Base-by-base conservation (phyloP, 2,888 invertebrate genomes). In the Drosophila algonquin region DNA sequence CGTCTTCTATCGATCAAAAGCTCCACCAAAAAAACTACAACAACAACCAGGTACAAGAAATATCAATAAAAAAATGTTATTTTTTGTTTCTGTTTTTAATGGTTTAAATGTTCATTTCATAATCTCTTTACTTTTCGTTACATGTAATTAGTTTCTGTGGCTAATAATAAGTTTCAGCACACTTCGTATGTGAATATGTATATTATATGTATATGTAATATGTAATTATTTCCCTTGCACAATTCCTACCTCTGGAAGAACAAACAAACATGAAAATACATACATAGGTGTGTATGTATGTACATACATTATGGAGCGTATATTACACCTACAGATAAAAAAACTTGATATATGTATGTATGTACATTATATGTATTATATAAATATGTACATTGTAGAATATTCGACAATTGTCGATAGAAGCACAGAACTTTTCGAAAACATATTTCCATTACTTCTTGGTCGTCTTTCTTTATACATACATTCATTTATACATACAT, bases 11-110 rank as follows among this genome's bases (percentile, higher is more conserved):
- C 46, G 53, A 32, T 52, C 54, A 71, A 85, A 78, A 91, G 91
- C 86, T 91, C 91, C 88, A 91, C 91, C 88, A 91, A 91, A 91
- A 92, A 91, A 89, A 91, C 91, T 82, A 91, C 91, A 90, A 91
- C 90, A 79, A 91, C 83, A 73, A 85, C 90, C 91, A 91, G 91
- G 91, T 91, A 91, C 81, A 65, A 62, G 40, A 54, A 69, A 61
- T 40, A 51, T 53, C 53, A 54, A 54, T 52, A 52, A 61, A 16
- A 30, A 35, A 67, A 21, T 0, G 14, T 14, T 40, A 7, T 40
- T 40, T 40, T 40, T 40, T 40, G 40, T 14, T 40, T 14, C 6
- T n/a, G 40, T 14, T 40, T 40, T 40, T 40, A 14, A 14, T 40
- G 40, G 14, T 40, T 14, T 14, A 14, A 40, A 40, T 40, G 40